Evolutionary conservation across 2,888 invertebrate species (phyloP), one percentile per base, ranked within the genome.

Genomic region (Frankliniella intonsa): DNA sequence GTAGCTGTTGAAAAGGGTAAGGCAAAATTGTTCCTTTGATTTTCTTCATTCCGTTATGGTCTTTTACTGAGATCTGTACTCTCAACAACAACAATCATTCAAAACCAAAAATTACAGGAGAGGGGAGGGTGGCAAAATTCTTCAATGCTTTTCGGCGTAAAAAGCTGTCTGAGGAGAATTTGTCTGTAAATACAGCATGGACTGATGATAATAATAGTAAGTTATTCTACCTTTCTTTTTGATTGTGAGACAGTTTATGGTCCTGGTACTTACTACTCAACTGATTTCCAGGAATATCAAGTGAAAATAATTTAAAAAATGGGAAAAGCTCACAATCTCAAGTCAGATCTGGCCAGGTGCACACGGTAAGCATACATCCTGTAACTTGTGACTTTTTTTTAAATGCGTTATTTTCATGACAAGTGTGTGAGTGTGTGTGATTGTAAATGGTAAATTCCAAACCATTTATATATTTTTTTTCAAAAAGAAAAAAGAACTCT

Each of bases 251-350:
- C 22, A n/a, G 10, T 19, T 19, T n/a, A 9, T 7, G 10, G 14
- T 65, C 14, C 3, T 38, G 38, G 38, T 38, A 38, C 38, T 38
- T 62, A 7, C 62, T 62, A 12, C 17, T 62, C 14, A 38, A 38
- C 38, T 3, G 3, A 38, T 62, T 62, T 62, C 14, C 22, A 76
- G 69, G 69, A 22, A 76, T 76, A 76, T 76, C 69, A 12, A 76
- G 25, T 76, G 69, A 76, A 76, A 76, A 76, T 76, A 76, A 76
- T 25, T 25, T 76, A 76, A 76, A 76, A 22, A 76, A 76, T 76
- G 69, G 69, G 10, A 76, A 76, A 22, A 76, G 12, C 12, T 76
- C 69, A 10, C 69, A 76, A 25, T 7, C 25, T 12, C 69, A 25
- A 76, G 9, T 76, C 22, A 76, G 25, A 25, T 25, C 69, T 76